Evolutionary conservation across 2,113 vertebrate genomes (phyloP), one percentile per base, ranked within the genome.

Genomic region (Montifringilla adamsi): DNA sequence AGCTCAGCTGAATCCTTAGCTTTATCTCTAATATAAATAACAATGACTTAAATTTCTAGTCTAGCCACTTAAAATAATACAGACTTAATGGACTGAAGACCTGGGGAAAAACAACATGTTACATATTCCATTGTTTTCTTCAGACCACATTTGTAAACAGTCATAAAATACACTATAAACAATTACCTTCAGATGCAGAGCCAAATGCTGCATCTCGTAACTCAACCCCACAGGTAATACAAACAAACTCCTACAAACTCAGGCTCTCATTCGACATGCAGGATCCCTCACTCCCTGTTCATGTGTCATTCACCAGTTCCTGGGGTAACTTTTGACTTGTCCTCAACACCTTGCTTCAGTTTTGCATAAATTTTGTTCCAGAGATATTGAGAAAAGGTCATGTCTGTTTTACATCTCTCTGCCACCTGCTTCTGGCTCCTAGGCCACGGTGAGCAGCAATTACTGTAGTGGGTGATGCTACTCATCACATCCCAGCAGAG

Each of bases 141-240:
- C 75, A 90, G 92, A 75, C 60, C 15, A 0, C 93, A 89, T 90
- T 64, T 93, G 76, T 96, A 94, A 95, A 94, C 76, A 92, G 76
- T 81, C 76, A 78, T 96, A 89, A 96, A 95, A 90, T 53, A 77
- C 28, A 49, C 58, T 73, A 43, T 62, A 95, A 95, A 94, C 39
- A 83, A 66, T 83, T 88, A 69, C 47, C 80, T 89, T 96, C 87
- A 84, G 79, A 93, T 89, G 72, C 52, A 69, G 49, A 95, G 92
- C 94, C 93, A 96, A 94, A 68, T 41, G 28, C 46, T 89, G 72
- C 76, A 72, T 80, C 90, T 83, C 1, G 0, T 73, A 90, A 73
- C 39, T 88, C 56, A 88, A 80, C 53, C 76, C 78, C 37, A 23
- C 79, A 90, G 73, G 24, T 68, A 67, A 75, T 22, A 58, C 17